Percentiles rank a stretch among this genome's conserved stretches.
These are phyloP conservation scores for Bambusicola thoracicus DNA, from an alignment of 2,113 vertebrate genomes.

Conservation along the genomic window DNA sequence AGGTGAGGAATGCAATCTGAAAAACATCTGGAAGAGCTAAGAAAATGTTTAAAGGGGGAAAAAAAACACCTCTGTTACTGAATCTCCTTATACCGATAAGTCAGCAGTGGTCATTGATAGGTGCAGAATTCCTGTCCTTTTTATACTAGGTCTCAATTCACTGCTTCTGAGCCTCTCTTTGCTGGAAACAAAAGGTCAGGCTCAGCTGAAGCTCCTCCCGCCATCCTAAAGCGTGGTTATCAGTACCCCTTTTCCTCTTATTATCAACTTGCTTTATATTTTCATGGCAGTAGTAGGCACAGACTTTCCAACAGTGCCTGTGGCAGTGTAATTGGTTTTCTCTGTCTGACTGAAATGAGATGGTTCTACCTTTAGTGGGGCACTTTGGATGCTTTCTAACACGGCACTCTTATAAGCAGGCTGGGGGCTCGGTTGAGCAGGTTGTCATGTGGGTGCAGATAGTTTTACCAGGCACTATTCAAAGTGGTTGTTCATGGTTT, in stretches of 20 bases:
- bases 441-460: neutral
- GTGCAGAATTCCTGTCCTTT: neutral
- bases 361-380: neutral
- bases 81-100: neutral
- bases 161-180: neutral
- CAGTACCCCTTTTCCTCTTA: neutral
- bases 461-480: neutral
- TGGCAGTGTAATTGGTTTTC: slow-evolving; percentile 3
- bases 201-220: slow-evolving; percentile 30
- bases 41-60: neutral
- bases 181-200: neutral
- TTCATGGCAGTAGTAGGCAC: slow-evolving; percentile 12
- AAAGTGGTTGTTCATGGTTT: slow-evolving; percentile 5
- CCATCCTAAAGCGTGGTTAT: neutral
- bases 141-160: neutral
- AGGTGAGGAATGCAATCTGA: neutral
- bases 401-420: neutral
- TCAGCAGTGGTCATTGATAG: neutral
- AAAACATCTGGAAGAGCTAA: neutral
- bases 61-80: neutral
- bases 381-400: neutral
- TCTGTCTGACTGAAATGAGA: slow-evolving; percentile 12
- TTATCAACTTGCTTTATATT: neutral
- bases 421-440: neutral
- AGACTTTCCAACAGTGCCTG: neutral